Percentiles rank a stretch among this genome's conserved stretches.
Conservation (phyloP, 2,797 vertebrate species). For the Mormyrops boulengeri region DNA sequence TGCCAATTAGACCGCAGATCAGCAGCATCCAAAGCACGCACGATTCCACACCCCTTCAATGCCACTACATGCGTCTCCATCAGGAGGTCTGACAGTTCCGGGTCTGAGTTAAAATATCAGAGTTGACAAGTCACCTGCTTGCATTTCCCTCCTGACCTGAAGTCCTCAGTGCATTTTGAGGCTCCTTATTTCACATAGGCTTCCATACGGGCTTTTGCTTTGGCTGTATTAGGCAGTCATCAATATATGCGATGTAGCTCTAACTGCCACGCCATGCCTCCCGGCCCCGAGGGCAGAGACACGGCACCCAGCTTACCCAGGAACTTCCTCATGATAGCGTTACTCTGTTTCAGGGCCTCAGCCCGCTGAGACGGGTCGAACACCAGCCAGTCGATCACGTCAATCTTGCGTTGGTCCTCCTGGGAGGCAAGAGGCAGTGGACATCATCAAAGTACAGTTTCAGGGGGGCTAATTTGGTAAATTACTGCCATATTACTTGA, state of each 20-base stretch:
- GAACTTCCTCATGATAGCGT: constrained; percentile 96
- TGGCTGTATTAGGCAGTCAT: neutral
- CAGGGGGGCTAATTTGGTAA: neutral
- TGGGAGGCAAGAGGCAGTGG: constrained; percentile 36
- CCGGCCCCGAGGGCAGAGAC: neutral
- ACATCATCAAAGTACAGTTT: neutral
- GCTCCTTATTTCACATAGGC: neutral
- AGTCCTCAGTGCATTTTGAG: neutral
- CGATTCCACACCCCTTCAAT: neutral
- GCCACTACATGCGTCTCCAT: neutral
- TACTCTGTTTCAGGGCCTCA: constrained; percentile 92
- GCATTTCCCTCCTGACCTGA: neutral
- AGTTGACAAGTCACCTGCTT: neutral
- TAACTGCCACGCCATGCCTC: neutral
- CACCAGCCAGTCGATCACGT: constrained; percentile 91
- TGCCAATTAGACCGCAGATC: neutral
- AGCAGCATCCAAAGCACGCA: neutral
- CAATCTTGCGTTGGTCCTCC: constrained; percentile 87
- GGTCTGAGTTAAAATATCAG: neutral
- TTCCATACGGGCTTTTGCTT: neutral
- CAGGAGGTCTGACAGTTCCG: neutral
- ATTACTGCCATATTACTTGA: neutral
- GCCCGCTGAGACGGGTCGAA: constrained; percentile 87
- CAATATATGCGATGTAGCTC: neutral
- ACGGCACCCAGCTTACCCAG: constrained; percentile 61